phyloP scores from a whole-genome alignment of 2,888 invertebrate genomes.

The Agapostemon virescens region DNA sequence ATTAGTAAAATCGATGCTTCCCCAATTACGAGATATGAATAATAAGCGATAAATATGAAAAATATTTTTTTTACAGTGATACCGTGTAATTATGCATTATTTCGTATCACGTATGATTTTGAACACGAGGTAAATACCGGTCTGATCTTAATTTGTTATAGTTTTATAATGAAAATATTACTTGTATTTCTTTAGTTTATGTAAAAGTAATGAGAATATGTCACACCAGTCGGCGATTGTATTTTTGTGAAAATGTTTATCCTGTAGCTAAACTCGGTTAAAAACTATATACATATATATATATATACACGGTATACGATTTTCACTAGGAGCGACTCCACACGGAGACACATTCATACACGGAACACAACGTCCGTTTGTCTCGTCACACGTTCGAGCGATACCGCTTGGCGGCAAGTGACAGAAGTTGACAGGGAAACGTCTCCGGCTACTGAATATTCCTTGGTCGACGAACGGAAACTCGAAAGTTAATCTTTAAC shows the following conservation, averaged over 20 bases:
- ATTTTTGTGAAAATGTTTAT: too few relatives aligned
- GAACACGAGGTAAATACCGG: neutral
- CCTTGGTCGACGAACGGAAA: neutral
- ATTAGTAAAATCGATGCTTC: neutral
- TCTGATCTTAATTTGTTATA: neutral
- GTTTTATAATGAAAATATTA: neutral
- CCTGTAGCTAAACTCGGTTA: neutral
- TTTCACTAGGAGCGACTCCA: neutral
- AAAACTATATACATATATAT: too few relatives aligned
- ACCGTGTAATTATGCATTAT: neutral
- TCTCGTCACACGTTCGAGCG: neutral
- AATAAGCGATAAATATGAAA: neutral
- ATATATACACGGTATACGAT: neutral
- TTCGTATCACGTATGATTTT: neutral
- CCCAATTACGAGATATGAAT: neutral
- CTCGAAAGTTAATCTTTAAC: neutral
- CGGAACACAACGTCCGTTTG: neutral
- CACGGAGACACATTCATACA: neutral
- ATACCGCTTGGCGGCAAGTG: neutral
- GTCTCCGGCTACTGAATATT: neutral
- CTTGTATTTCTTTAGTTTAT: neutral
- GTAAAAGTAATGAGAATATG: neutral
- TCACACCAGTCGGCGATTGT: neutral
- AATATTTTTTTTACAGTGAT: neutral
- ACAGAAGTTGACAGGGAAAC: constrained; percentile 13